Evolutionary conservation across 1,140 invertebrate genomes (phyloP).

Genomic region (Artemia franciscana): DNA sequence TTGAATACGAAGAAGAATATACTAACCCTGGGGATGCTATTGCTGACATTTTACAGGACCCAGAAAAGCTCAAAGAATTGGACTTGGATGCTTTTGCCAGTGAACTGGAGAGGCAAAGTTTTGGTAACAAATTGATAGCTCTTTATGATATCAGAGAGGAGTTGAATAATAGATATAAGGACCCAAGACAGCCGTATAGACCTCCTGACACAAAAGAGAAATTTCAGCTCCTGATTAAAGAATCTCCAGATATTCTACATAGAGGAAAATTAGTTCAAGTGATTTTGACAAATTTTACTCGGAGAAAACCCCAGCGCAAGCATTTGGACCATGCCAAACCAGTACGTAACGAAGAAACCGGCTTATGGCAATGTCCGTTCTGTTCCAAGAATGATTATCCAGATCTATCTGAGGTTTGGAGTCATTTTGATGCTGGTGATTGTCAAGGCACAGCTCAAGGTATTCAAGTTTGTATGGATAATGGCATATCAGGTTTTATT

Average conservation of each 20-base stretch:
- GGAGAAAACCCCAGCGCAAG: conserved; percentile 70
- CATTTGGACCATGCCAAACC: conserved; percentile 87
- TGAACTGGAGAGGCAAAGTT: conserved; percentile 81
- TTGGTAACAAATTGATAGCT: conserved; percentile 91
- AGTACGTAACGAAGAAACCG: conserved; percentile 73
- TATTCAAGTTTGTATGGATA: conserved; percentile 68
- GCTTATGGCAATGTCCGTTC: conserved; percentile 90
- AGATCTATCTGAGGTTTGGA: conserved; percentile 87
- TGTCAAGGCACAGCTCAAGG: conserved; percentile 90
- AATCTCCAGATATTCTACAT: conserved; percentile 83
- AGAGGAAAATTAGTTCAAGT: conserved; percentile 61
- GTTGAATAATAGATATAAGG: conserved; percentile 84
- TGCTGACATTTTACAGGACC: conserved; percentile 88
- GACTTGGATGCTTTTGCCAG: conserved; percentile 97
- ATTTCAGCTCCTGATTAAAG: conserved; percentile 88
- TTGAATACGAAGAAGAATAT: conserved; percentile 67
- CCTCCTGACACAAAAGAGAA: conserved; percentile 59
- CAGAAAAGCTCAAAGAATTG: conserved; percentile 81
- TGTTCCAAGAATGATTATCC: conserved; percentile 82
- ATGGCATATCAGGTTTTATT: conserved; percentile 75
- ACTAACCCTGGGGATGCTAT: conserved; percentile 84
- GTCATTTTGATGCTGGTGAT: conserved; percentile 83
- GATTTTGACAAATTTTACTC: conserved; percentile 36
- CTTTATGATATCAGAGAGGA: conserved; percentile 92
- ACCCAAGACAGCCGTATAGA: conserved; percentile 54